Conservation (phyloP, 2,113 vertebrate species). For the Saguinus midas region DNA sequence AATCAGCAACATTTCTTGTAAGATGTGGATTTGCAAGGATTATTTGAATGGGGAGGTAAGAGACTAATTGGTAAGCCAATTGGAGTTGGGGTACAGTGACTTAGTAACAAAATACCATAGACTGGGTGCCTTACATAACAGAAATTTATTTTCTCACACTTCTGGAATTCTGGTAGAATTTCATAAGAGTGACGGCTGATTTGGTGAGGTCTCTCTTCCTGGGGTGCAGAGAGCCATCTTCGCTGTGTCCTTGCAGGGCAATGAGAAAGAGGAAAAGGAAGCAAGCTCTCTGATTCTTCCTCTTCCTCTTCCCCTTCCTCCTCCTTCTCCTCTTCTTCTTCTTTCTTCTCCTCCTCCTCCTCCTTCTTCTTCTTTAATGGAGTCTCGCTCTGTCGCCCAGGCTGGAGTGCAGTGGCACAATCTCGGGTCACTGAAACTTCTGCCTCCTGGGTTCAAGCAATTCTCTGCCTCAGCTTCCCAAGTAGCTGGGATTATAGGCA, state of each 20-base stretch:
- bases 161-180: not conserved
- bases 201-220: no score
- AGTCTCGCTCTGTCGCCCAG: no score
- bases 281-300: not conserved
- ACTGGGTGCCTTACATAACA: not conserved
- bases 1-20: not conserved
- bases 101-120: not conserved
- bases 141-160: not conserved
- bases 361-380: no score
- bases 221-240: not conserved
- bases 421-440: no score
- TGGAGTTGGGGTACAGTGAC: not conserved
- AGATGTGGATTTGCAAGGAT: not conserved
- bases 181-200: not conserved
- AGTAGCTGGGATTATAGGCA: no score
- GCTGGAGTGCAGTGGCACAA: no score
- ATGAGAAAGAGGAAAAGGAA: not conserved
- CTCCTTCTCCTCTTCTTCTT: no score
- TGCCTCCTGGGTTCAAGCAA: no score
- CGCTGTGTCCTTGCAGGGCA: not conserved
- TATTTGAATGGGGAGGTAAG: not conserved
- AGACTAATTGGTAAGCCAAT: not conserved
- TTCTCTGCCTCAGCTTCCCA: no score
- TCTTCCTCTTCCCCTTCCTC: no score
- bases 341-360: rapidly evolving